Evolutionary conservation across 2,888 invertebrate genomes (phyloP).

Genomic region (Dione juno): DNA sequence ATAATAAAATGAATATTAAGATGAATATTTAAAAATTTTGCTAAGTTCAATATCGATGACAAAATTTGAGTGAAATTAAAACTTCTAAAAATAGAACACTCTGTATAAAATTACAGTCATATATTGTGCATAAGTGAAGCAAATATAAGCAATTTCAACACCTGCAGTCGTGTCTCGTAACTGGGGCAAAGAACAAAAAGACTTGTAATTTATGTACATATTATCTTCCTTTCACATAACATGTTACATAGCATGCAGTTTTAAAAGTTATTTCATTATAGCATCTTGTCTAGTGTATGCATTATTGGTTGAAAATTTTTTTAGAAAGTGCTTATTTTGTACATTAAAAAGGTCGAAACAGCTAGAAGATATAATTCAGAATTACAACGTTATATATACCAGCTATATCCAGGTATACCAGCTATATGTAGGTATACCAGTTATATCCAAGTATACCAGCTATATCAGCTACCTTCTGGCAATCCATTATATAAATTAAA

Average conservation of each 20-base stretch:
- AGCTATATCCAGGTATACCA: too few species aligned
- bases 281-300: not conserved
- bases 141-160: conserved; percentile 27
- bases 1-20: too few species aligned
- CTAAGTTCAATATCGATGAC: too few species aligned
- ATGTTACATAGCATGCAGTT: not conserved
- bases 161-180: conserved; percentile 32
- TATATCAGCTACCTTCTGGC: too few species aligned
- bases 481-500: too few species aligned
- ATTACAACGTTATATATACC: too few species aligned
- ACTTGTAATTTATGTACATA: conserved; percentile 39
- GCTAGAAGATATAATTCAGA: too few species aligned
- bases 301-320: not conserved
- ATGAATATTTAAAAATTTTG: too few species aligned
- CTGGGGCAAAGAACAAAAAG: conserved; percentile 38
- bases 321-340: too few species aligned
- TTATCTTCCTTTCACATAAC: conserved; percentile 12
- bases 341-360: too few species aligned
- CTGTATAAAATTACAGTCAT: conserved; percentile 13
- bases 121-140: conserved; percentile 28
- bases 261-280: conserved; percentile 23
- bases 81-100: not conserved
- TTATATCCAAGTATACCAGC: too few species aligned
- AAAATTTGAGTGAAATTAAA: not conserved
- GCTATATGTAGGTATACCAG: too few species aligned